These are phyloP conservation scores for Dione juno DNA, from an alignment of 2,888 invertebrate genomes.

Conservation along the genomic window DNA sequence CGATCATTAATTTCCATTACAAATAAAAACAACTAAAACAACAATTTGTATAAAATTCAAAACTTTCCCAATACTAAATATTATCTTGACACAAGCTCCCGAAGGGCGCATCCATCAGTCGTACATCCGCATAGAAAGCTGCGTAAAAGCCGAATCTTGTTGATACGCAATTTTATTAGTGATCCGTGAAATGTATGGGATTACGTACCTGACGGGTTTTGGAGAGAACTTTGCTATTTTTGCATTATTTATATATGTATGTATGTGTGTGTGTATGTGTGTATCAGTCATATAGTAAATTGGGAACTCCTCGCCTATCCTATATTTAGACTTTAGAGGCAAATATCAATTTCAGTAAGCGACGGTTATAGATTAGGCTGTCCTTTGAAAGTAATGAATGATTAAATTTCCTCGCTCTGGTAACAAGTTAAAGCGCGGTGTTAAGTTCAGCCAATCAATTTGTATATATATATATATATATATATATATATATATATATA, in stretches of 20 bases:
- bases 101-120: constrained; percentile 28
- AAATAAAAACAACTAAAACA: no score
- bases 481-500: no score
- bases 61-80: neutral
- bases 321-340: no score
- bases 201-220: constrained; percentile 24
- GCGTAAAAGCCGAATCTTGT: constrained; percentile 39
- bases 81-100: neutral
- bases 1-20: no score
- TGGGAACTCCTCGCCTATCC: no score
- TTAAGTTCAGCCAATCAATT: no score
- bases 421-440: no score
- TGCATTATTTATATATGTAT: constrained; percentile 7
- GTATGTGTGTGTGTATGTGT: neutral
- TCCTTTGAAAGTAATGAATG: no score
- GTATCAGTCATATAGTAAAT: neutral
- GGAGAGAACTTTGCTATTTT: constrained; percentile 23
- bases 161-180: constrained; percentile 37
- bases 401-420: no score
- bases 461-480: no score
- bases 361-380: no score
- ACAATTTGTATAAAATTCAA: neutral
- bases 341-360: no score
- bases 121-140: constrained; percentile 22
- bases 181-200: constrained; percentile 33